Percentiles rank a stretch among this genome's conserved stretches.
phyloP scores from a whole-genome alignment of 2,797 vertebrate species.

The Okamejei kenojei region DNA sequence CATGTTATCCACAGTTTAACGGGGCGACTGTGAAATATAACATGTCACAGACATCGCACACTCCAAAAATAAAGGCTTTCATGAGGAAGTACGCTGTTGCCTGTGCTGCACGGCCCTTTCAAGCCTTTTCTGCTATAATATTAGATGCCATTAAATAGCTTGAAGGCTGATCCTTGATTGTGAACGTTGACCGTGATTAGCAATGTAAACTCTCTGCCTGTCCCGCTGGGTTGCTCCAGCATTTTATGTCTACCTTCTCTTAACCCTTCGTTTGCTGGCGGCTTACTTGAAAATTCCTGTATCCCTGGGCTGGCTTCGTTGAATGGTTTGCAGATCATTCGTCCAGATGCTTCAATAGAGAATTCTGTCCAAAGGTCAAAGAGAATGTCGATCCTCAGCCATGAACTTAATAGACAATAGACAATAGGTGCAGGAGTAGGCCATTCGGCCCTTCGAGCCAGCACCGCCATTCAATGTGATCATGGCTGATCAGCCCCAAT shows the following conservation, averaged over 20 bases:
- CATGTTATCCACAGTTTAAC: not conserved
- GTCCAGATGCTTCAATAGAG: not conserved
- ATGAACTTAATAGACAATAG: not conserved
- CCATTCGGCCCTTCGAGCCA: no score
- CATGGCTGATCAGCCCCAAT: no score
- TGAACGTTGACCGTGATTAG: not conserved
- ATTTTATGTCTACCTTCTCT: not conserved
- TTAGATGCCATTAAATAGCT: not conserved
- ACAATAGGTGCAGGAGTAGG: no score
- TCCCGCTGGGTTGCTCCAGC: no score
- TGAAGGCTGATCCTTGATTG: no score
- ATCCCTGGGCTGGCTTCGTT: not conserved
- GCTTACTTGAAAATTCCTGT: not conserved
- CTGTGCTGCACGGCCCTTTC: not conserved
- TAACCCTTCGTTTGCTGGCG: not conserved
- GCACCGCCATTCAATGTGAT: no score
- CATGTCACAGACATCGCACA: not conserved
- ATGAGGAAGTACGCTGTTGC: not conserved
- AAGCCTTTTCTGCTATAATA: not conserved
- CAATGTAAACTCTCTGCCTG: not conserved
- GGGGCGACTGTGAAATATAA: conserved; percentile 14
- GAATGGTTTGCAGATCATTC: not conserved
- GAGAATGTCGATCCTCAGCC: not conserved
- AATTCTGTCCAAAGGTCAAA: not conserved
- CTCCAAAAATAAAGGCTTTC: not conserved